Conservation (phyloP, 2,888 invertebrate genomes). For the Clostera curtula region DNA sequence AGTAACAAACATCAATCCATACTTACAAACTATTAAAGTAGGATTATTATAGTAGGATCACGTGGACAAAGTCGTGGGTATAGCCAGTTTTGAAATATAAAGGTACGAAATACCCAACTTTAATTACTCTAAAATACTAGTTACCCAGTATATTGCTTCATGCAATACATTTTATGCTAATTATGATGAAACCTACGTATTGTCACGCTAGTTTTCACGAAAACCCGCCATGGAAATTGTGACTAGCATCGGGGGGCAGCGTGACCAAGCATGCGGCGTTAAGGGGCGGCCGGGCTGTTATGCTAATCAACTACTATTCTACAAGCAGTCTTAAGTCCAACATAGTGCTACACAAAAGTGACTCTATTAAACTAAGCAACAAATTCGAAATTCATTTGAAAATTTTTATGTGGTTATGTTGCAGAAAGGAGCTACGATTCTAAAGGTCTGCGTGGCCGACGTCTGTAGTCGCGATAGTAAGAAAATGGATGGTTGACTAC, state of each 20-base stretch:
- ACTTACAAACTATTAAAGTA: no score
- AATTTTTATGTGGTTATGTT: conserved; percentile 15
- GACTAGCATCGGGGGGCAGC: conserved; percentile 64
- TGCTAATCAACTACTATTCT: conserved; percentile 51
- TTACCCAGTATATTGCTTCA: no score
- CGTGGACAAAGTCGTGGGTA: no score
- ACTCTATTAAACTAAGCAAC: conserved; percentile 5
- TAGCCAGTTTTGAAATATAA: no score
- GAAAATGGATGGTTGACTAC: conserved; percentile 73
- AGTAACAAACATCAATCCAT: no score
- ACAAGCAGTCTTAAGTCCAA: conserved; percentile 18
- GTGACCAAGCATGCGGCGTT: conserved; percentile 73
- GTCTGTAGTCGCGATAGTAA: conserved; percentile 62
- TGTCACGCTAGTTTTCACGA: conserved; percentile 52
- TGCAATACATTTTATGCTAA: conserved; percentile 23
- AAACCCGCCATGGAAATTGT: conserved; percentile 64
- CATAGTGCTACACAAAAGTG: conserved; percentile 9
- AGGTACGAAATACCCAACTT: no score
- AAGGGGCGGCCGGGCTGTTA: conserved; percentile 70
- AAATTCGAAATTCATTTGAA: conserved; percentile 9
- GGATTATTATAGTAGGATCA: no score
- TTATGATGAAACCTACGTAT: conserved; percentile 35
- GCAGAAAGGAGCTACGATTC: conserved; percentile 13
- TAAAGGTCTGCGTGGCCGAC: conserved; percentile 56
- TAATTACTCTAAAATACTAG: no score